phyloP scores from a whole-genome alignment of 2,113 vertebrate species.

The Lichenostomus cassidix region DNA sequence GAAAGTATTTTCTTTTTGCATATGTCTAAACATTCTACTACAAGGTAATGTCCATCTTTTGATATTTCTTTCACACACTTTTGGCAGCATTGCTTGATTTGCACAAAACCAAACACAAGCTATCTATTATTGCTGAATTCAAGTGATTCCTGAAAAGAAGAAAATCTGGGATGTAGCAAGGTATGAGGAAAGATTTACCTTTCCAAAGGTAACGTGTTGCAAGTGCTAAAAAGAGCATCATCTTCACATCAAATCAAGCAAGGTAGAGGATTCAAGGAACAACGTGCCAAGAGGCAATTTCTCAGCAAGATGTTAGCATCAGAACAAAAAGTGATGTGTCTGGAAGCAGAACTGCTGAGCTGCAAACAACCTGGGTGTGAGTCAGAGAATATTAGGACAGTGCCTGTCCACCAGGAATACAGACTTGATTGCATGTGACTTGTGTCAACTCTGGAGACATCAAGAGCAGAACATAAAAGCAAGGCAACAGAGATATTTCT shows the following conservation, averaged over 20 bases:
- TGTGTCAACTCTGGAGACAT: constrained; percentile 86
- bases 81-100: not conserved
- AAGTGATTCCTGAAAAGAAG: not conserved
- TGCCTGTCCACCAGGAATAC: constrained; percentile 75
- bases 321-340: constrained; percentile 71
- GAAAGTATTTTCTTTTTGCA: not conserved
- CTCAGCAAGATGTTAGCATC: constrained; percentile 70
- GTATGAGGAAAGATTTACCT: not conserved
- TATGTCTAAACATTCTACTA: not conserved
- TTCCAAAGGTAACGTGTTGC: constrained; percentile 8
- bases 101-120: not conserved
- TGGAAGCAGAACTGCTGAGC: constrained; percentile 81
- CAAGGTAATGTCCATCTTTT: not conserved
- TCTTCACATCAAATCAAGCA: constrained; percentile 63
- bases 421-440: constrained; percentile 90
- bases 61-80: not conserved
- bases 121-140: not conserved
- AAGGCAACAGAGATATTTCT: constrained; percentile 68
- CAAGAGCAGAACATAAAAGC: constrained; percentile 70
- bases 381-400: constrained; percentile 82
- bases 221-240: constrained; percentile 72
- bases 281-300: constrained; percentile 66
- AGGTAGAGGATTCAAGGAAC: constrained; percentile 41
- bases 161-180: not conserved
- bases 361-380: constrained; percentile 80